A percentile compares a stretch with the other conserved stretches of the same genome.
Conservation (phyloP, 1,140 invertebrate genomes). For the Contarinia nasturtii region DNA sequence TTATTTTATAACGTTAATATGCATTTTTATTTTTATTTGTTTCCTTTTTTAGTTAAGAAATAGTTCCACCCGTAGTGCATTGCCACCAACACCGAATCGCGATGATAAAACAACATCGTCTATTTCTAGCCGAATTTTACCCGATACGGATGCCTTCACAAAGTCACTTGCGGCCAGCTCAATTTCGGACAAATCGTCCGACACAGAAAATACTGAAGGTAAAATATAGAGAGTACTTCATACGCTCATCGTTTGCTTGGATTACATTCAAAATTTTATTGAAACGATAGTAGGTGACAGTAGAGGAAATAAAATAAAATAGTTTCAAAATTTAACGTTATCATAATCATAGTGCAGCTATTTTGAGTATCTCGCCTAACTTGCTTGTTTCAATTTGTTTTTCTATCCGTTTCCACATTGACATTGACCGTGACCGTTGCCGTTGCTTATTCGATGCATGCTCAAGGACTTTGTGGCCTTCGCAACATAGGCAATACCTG, state of each 20-base stretch:
- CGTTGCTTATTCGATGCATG: too few relatives aligned
- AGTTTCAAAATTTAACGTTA: neutral
- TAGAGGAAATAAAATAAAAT: neutral
- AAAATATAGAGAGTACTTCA: conserved; percentile 3
- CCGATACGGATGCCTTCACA: conserved; percentile 2
- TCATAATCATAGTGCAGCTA: neutral
- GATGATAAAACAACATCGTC: conserved; percentile 12
- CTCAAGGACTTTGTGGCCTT: conserved; percentile 60
- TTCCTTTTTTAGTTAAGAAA: conserved; percentile 18
- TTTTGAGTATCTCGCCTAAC: conserved; percentile 1
- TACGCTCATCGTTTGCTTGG: too few relatives aligned
- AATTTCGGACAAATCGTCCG: neutral
- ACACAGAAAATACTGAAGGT: neutral
- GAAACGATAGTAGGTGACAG: neutral
- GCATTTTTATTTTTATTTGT: too few relatives aligned
- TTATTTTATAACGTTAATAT: too few relatives aligned
- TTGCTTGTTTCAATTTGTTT: conserved; percentile 4
- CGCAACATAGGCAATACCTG: conserved; percentile 90
- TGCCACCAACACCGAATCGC: conserved; percentile 18
- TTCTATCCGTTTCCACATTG: too few relatives aligned
- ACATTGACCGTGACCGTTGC: too few relatives aligned
- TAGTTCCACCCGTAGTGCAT: conserved; percentile 8
- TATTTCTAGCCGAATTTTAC: conserved; percentile 1
- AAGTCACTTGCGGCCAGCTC: conserved; percentile 1
- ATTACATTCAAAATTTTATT: neutral